These are phyloP conservation scores for Apistogramma diplotaenia DNA, from an alignment of 2,113 vertebrate genomes.

Conservation along the genomic window DNA sequence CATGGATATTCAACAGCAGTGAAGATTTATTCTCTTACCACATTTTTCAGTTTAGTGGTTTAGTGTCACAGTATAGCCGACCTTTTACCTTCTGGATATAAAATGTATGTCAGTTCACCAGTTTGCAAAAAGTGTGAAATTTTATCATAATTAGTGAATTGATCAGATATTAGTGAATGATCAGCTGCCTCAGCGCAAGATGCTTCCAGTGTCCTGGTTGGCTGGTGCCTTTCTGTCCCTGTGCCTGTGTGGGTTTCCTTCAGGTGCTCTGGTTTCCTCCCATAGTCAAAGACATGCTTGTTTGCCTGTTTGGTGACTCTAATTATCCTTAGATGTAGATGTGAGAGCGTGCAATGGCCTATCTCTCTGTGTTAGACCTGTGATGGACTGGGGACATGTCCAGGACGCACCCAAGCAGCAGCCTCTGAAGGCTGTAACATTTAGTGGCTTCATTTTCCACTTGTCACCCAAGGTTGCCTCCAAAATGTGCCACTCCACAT, in stretches of 20 bases:
- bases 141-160: background rate
- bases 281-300: too few species aligned
- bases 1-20: background rate
- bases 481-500: background rate
- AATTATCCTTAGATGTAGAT: background rate
- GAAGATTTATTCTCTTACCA: background rate
- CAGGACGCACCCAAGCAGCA: background rate
- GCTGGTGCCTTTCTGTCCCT: background rate
- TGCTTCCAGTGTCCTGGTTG: background rate
- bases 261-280: background rate
- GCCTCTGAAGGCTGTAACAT: background rate
- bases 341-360: background rate
- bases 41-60: background rate
- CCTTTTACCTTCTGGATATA: background rate
- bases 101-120: background rate
- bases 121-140: background rate
- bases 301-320: background rate
- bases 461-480: background rate
- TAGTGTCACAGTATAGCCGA: too few species aligned
- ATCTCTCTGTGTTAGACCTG: background rate
- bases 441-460: background rate
- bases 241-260: background rate
- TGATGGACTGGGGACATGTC: background rate
- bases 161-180: background rate
- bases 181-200: background rate